Conservation (phyloP, 2,888 invertebrate species). For the Apantesis nais region DNA sequence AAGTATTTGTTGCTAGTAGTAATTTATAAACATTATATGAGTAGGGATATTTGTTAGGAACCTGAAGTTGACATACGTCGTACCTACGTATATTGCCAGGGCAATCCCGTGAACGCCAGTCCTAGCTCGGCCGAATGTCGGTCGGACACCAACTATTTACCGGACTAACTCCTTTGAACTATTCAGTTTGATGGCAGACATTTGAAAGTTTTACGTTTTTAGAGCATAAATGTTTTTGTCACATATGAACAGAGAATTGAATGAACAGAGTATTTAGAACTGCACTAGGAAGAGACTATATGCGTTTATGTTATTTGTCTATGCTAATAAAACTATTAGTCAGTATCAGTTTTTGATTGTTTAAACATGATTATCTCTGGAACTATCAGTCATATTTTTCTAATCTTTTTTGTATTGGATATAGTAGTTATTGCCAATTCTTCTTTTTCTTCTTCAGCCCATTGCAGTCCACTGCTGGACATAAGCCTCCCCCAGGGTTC, state of each 20-base stretch:
- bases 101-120: slow-evolving; percentile 17
- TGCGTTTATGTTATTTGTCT: background rate
- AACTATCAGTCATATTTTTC: no score
- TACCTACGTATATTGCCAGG: background rate
- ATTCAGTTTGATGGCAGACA: slow-evolving; percentile 45
- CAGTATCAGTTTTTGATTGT: no score
- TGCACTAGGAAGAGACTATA: background rate
- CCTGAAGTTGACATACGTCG: background rate
- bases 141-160: slow-evolving; percentile 48
- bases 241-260: slow-evolving; percentile 17
- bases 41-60: background rate
- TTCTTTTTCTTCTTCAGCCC: no score
- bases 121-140: slow-evolving; percentile 38
- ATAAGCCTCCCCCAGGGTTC: no score
- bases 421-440: no score
- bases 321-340: no score
- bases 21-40: background rate
- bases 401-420: no score
- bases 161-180: slow-evolving; percentile 46
- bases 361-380: no score
- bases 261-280: slow-evolving; percentile 16
- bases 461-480: no score
- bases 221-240: slow-evolving; percentile 22
- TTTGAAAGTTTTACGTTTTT: slow-evolving; percentile 42
- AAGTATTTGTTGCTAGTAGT: no score